phyloP scores from a whole-genome alignment of 2,888 invertebrate genomes.

The Galerucella pusilla region DNA sequence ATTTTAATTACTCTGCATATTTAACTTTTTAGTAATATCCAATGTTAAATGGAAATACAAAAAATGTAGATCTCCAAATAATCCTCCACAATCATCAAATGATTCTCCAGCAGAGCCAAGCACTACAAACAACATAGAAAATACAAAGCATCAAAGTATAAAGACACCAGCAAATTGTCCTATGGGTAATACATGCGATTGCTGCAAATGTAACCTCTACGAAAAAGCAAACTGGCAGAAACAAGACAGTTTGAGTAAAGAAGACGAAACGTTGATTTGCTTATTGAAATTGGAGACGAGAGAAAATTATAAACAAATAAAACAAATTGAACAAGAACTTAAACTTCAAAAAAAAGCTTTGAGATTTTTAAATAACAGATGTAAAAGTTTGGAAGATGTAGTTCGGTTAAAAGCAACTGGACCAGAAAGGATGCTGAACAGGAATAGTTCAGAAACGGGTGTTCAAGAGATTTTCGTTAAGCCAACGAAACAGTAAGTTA shows the following conservation, averaged over 20 bases:
- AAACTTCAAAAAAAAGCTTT: slow-evolving; percentile 39
- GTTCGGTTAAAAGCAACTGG: background rate
- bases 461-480: slow-evolving; percentile 1
- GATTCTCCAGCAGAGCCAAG: background rate
- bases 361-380: slow-evolving; percentile 23
- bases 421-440: background rate
- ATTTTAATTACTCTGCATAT: background rate
- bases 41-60: slow-evolving; percentile 12
- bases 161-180: background rate
- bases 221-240: slow-evolving; percentile 15
- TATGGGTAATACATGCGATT: background rate
- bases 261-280: slow-evolving; percentile 38
- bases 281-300: slow-evolving; percentile 43
- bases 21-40: slow-evolving; percentile 3
- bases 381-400: slow-evolving; percentile 24
- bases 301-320: slow-evolving; percentile 44
- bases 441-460: background rate
- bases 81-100: background rate
- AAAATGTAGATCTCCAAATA: background rate
- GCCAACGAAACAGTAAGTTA: background rate
- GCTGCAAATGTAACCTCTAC: background rate
- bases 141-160: too few species aligned
- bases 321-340: slow-evolving; percentile 41
- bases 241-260: slow-evolving; percentile 2
- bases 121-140: background rate